Evolutionary conservation across 2,888 invertebrate species (phyloP).

Genomic region (Xanthia togata): DNA sequence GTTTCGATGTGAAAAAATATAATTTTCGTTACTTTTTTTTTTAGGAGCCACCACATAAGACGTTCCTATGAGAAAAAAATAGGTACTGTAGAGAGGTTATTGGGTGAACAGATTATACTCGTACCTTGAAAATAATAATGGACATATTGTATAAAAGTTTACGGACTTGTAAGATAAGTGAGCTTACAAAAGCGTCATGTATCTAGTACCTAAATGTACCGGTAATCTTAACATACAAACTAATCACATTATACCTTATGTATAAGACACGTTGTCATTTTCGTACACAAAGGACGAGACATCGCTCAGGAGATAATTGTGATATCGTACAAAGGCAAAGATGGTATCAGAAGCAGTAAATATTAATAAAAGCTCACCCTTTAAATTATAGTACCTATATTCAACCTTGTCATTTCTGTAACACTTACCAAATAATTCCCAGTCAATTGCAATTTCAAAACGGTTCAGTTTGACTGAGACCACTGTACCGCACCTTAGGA

Average conservation of each 20-base stretch:
- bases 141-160: background rate
- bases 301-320: background rate
- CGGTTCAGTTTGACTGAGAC: background rate
- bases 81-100: background rate
- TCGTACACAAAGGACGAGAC: background rate
- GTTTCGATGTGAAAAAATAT: background rate
- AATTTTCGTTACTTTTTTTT: background rate
- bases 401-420: background rate
- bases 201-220: background rate
- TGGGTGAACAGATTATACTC: background rate
- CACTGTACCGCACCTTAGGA: no score
- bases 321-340: background rate
- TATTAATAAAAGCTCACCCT: background rate
- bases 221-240: background rate
- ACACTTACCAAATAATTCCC: background rate
- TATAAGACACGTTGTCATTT: background rate
- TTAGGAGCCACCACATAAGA: no score
- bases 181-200: background rate
- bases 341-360: background rate
- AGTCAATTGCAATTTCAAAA: background rate
- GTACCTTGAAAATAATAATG: background rate
- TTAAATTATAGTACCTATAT: background rate
- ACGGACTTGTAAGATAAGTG: no score
- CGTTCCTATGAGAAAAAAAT: background rate
- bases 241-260: no score